Evolutionary conservation across 2,113 vertebrate genomes (phyloP).

Genomic region (Pseudopipra pipra): DNA sequence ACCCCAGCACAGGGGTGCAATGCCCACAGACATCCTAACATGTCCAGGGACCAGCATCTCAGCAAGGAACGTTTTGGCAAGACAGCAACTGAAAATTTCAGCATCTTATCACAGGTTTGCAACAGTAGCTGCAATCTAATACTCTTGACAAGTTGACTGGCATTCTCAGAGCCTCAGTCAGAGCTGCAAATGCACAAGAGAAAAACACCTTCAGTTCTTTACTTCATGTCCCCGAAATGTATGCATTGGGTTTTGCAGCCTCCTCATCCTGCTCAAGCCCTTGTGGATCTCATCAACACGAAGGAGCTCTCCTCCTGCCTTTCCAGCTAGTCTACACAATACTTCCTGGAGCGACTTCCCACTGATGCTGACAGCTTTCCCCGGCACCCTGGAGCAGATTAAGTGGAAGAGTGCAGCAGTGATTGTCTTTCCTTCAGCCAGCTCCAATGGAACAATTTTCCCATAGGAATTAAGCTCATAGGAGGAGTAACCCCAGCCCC

Average conservation of each 20-base stretch:
- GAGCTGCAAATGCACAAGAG: background rate
- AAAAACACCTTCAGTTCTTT: background rate
- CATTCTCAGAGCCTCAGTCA: background rate
- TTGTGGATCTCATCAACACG: background rate
- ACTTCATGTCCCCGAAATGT: background rate
- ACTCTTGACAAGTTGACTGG: background rate
- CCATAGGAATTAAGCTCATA: background rate
- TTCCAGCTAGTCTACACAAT: background rate
- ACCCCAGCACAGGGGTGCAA: background rate
- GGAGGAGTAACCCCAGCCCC: background rate
- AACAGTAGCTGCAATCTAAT: background rate
- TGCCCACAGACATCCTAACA: fast-evolving
- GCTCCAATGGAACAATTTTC: background rate
- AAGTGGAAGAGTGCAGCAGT: fast-evolving
- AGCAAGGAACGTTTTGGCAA: background rate
- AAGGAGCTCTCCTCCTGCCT: background rate
- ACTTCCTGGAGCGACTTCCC: background rate
- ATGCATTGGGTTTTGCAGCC: background rate
- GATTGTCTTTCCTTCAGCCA: background rate
- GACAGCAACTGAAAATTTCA: fast-evolving
- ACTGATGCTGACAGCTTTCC: background rate
- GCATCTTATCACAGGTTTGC: background rate
- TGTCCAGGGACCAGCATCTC: fast-evolving
- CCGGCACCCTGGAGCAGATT: background rate
- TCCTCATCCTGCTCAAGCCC: fast-evolving